Evolutionary conservation across 2,888 invertebrate genomes (phyloP).

Genomic region (Anthophora plumipes): DNA sequence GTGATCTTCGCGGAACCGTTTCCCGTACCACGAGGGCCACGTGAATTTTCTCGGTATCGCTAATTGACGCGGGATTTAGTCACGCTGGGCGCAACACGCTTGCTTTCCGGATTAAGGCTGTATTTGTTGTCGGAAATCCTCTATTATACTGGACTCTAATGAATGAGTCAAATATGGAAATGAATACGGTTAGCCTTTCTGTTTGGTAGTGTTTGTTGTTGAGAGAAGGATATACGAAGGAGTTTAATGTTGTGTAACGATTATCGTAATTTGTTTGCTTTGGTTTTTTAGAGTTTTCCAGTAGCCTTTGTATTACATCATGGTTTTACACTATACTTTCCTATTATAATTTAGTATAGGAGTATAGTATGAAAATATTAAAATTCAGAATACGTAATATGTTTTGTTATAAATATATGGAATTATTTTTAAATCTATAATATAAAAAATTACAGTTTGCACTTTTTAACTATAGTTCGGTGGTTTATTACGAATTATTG

Average conservation of each 20-base stretch:
- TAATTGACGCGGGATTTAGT: conserved; percentile 28
- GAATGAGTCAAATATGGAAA: neutral
- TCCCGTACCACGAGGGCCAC: neutral
- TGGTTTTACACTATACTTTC: too few relatives aligned
- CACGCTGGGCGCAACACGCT: neutral
- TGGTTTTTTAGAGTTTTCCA: neutral
- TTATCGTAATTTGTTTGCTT: neutral
- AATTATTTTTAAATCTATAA: too few relatives aligned
- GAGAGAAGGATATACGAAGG: neutral
- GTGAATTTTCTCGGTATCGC: conserved; percentile 11
- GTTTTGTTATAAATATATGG: too few relatives aligned
- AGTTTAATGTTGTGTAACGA: neutral
- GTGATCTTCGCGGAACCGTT: conserved; percentile 23
- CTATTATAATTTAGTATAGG: too few relatives aligned
- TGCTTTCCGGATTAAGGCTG: conserved; percentile 2
- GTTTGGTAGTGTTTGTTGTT: neutral
- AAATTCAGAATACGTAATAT: too few relatives aligned
- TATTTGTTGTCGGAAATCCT: neutral
- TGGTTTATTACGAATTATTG: too few relatives aligned
- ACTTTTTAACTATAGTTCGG: too few relatives aligned
- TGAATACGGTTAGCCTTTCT: neutral
- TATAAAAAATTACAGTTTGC: too few relatives aligned
- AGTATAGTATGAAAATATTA: too few relatives aligned
- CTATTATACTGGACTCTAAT: neutral
- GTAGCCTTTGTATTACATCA: too few relatives aligned